Evolutionary conservation across 2,888 invertebrate species (phyloP), one percentile per base, ranked within the genome.

Genomic region (Hydraecia micacea): DNA sequence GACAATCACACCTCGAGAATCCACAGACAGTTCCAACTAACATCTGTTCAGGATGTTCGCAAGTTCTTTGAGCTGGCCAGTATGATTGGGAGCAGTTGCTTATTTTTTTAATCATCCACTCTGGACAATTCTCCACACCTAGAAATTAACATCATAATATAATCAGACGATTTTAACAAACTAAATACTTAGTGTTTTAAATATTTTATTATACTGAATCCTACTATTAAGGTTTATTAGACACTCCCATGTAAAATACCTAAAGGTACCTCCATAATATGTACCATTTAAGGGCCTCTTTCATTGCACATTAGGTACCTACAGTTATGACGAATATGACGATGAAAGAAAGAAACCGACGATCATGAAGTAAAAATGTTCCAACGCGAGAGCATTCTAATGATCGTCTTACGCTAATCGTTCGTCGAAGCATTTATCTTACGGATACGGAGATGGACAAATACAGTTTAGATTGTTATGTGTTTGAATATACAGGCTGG

Each of bases 1-100:
- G 95, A 80, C 95, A 95, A 82, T 95, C 95, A 74, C 95, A 95
- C 49, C 95, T 90, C 0, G 95, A 90, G 80, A 93, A 94, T 18
- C 95, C 94, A 80, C 95, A 95, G 6, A 93, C 87, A 5, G 93
- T 92, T 32, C 93, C 92, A 0, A 95, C 93, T 42, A 94, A 87
- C 78, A 84, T 92, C 5, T 84, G 81, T 52, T 94, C 93, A 3
- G 95, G 95, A 67, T 93, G 86, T 0, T 93, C 89, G 74, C 95
- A 95, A 9, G 95, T 95, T 69, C 86, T 90, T 82, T 93, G 95
- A 21, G 94, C 92, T 49, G 46, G 75, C 95, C 95, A 95, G 75
- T 90, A 94, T 0, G 91, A 76, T 77, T 87, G 73, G 3, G 80
- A 89, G 79, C 95, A 95, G 82, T 93, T 88, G 73, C 91, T 92